These are phyloP conservation scores for Berghia stephanieae DNA, from an alignment of 1,140 invertebrate genomes.

Conservation along the genomic window DNA sequence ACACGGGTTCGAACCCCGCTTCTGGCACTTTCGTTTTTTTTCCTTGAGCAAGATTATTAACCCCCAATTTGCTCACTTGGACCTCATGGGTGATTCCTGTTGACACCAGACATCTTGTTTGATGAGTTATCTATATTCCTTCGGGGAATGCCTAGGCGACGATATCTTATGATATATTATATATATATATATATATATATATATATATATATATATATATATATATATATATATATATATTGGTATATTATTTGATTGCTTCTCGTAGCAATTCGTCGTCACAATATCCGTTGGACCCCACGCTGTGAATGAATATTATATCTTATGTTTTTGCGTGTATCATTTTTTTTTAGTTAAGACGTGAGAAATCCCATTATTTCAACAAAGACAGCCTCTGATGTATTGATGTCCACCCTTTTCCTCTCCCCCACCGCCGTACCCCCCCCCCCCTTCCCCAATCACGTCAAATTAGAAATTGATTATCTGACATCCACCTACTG, in stretches of 20 bases:
- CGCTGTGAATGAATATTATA: neutral
- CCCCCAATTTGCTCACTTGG: neutral
- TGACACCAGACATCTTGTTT: no score
- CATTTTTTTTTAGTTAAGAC: neutral
- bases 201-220: conserved; percentile 24
- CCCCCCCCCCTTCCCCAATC: no score
- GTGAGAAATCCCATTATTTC: neutral
- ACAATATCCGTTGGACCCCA: neutral
- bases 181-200: conserved; percentile 31
- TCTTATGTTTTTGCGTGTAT: neutral
- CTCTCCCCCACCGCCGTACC: no score
- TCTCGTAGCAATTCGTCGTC: no score
- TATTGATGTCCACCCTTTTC: no score
- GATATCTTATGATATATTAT: neutral
- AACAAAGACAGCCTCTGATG: neutral
- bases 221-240: neutral
- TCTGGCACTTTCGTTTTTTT: neutral
- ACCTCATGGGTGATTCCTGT: no score
- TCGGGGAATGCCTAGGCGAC: neutral
- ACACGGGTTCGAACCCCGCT: no score
- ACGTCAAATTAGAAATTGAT: no score
- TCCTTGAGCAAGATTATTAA: neutral
- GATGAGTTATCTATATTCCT: no score
- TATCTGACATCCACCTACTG: no score
- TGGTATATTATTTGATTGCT: no score